Evolutionary conservation across 2,888 invertebrate species (phyloP).

Genomic region (Hypomecis punctinalis): DNA sequence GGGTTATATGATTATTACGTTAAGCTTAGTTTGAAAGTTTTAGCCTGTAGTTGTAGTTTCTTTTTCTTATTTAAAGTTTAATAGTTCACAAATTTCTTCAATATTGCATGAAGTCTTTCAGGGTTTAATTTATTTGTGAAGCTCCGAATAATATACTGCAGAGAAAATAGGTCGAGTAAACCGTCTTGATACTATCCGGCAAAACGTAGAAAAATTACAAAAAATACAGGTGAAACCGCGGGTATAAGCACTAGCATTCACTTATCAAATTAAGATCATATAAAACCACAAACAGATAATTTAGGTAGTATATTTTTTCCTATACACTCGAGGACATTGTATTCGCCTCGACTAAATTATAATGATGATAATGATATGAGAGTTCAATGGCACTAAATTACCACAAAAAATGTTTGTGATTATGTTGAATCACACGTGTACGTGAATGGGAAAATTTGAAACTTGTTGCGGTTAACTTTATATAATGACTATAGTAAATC

Average conservation of each 20-base stretch:
- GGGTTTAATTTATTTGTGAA: too few relatives aligned
- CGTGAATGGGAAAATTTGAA: slow-evolving; percentile 13
- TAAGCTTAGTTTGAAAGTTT: too few relatives aligned
- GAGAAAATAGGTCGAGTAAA: too few relatives aligned
- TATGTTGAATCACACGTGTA: slow-evolving; percentile 11
- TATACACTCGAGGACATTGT: not conserved
- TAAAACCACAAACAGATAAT: not conserved
- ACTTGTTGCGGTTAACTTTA: not conserved
- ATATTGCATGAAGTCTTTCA: too few relatives aligned
- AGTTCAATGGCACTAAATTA: slow-evolving; percentile 36
- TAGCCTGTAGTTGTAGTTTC: too few relatives aligned
- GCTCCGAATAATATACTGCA: too few relatives aligned
- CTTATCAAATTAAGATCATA: not conserved
- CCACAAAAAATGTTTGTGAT: slow-evolving; percentile 33
- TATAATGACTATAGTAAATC: not conserved
- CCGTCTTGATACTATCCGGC: too few relatives aligned
- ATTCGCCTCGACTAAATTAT: slow-evolving; percentile 1
- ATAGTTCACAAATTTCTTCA: too few relatives aligned
- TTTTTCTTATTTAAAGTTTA: too few relatives aligned
- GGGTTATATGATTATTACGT: too few relatives aligned
- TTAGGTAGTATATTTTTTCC: not conserved
- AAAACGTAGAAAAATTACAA: not conserved
- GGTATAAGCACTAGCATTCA: too few relatives aligned
- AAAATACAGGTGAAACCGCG: not conserved
- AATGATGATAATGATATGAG: slow-evolving; percentile 4